Percentiles rank a stretch among this genome's conserved stretches.
phyloP scores from a whole-genome alignment of 2,113 vertebrate genomes.

The Triplophysa siluroides region DNA sequence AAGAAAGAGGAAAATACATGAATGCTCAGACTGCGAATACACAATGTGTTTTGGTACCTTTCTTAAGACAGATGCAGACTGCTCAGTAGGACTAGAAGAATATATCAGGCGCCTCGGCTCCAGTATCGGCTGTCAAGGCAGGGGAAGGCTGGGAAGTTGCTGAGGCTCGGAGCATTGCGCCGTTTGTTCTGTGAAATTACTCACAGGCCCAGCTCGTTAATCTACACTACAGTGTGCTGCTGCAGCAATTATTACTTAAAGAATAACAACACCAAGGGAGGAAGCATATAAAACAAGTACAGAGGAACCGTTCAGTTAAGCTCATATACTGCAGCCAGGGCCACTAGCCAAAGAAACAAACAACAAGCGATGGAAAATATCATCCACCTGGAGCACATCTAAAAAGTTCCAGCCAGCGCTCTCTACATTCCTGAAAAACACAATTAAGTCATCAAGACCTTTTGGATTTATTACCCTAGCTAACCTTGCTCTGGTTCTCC shows the following conservation, averaged over 20 bases:
- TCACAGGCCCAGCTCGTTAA: constrained; percentile 67
- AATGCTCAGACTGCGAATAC: background rate
- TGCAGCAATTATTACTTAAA: constrained; percentile 65
- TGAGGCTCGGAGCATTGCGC: constrained; percentile 39
- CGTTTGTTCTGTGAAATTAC: constrained; percentile 60
- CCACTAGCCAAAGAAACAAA: constrained; percentile 5
- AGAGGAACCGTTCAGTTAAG: constrained; percentile 46
- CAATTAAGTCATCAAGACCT: constrained; percentile 18
- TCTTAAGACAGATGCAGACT: constrained; percentile 34
- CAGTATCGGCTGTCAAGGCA: constrained; percentile 61
- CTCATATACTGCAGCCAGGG: constrained; percentile 26
- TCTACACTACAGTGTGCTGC: constrained; percentile 70
- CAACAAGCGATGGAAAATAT: constrained; percentile 32
- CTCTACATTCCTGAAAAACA: constrained; percentile 8
- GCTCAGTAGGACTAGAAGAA: constrained; percentile 13
- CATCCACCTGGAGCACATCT: constrained; percentile 44
- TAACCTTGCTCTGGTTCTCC: constrained; percentile 13
- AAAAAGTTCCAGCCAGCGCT: constrained; percentile 20
- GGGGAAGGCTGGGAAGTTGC: constrained; percentile 42
- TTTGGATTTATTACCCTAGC: constrained; percentile 12
- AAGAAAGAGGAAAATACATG: background rate
- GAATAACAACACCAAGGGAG: constrained; percentile 55
- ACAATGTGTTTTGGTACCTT: constrained; percentile 7
- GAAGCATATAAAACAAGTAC: constrained; percentile 55
- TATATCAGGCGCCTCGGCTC: constrained; percentile 33